phyloP scores from a whole-genome alignment of 1,140 invertebrate species.

The Drosophila ironensis region DNA sequence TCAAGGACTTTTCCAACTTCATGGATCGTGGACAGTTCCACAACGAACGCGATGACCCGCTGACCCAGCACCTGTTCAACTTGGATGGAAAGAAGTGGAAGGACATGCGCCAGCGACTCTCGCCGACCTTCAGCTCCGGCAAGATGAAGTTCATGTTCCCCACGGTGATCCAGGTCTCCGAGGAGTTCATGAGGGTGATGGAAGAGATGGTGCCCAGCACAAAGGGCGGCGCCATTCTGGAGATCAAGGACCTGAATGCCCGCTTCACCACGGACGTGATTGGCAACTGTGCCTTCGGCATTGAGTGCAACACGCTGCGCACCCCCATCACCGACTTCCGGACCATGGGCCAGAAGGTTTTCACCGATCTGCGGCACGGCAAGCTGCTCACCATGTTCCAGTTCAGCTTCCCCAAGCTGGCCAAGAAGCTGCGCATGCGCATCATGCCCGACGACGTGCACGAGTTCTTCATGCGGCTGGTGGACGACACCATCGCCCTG shows the following conservation, averaged over 20 bases:
- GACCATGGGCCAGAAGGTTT: conserved; percentile 55
- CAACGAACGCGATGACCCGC: conserved; percentile 79
- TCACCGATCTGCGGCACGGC: conserved; percentile 46
- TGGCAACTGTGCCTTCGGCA: conserved; percentile 83
- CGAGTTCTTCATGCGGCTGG: conserved; percentile 82
- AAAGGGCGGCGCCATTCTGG: conserved; percentile 69
- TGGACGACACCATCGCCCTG: conserved; percentile 82
- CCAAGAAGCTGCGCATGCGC: conserved; percentile 33
- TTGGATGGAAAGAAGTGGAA: conserved; percentile 82
- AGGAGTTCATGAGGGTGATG: conserved; percentile 50
- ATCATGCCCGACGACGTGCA: conserved; percentile 77
- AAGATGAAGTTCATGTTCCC: conserved; percentile 85
- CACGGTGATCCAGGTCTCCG: conserved; percentile 72
- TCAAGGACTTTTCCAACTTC: conserved; percentile 85
- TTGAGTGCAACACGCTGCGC: conserved; percentile 82
- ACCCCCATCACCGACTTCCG: conserved; percentile 82
- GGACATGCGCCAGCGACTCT: conserved; percentile 81
- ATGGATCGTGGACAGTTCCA: conserved; percentile 82
- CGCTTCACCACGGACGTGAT: conserved; percentile 85
- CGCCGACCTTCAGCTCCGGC: conserved; percentile 83
- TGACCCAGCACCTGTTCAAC: conserved; percentile 69
- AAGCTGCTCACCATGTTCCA: conserved; percentile 25
- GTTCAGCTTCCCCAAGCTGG: conserved; percentile 55
- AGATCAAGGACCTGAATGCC: conserved; percentile 85
- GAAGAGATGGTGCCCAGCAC: conserved; percentile 47